Conservation (phyloP, 2,113 vertebrate species). For the Clarias macrocephalus region DNA sequence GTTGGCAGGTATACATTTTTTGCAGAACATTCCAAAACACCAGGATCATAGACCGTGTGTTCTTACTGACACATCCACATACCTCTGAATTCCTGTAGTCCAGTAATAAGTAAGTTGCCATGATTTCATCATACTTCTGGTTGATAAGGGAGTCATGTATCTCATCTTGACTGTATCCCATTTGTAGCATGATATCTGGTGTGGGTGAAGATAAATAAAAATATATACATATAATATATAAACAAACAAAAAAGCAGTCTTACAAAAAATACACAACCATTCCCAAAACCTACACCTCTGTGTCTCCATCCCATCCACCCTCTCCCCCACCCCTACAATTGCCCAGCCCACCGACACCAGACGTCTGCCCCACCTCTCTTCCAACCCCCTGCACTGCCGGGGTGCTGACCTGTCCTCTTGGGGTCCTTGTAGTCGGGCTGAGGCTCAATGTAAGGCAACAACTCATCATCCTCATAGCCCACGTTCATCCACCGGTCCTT, state of each 20-base stretch:
- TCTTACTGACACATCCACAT: neutral
- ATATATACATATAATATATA: neutral
- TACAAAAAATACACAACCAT: constrained; percentile 1
- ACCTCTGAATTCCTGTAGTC: constrained; percentile 80
- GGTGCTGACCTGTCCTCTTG: constrained; percentile 76
- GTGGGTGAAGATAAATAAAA: neutral
- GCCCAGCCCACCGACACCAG: constrained; percentile 30
- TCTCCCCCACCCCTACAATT: constrained; percentile 1
- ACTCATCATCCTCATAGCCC: constrained; percentile 79
- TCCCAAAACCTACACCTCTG: constrained; percentile 1
- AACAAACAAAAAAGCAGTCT: neutral
- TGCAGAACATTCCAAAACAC: neutral
- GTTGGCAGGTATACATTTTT: neutral
- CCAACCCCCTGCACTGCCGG: constrained; percentile 50
- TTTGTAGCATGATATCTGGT: constrained; percentile 78
- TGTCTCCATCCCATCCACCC: constrained; percentile 4
- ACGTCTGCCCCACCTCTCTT: constrained; percentile 54
- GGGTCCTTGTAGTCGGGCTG: constrained; percentile 82
- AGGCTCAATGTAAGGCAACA: constrained; percentile 80
- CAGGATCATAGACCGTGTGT: neutral
- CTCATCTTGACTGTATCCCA: constrained; percentile 78
- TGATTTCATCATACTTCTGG: constrained; percentile 80
- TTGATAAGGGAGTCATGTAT: constrained; percentile 79
- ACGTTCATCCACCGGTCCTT: constrained; percentile 86
- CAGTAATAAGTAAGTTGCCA: constrained; percentile 82